Evolutionary conservation across 1,140 invertebrate genomes (phyloP).

Genomic region (Drosophila triauraria): DNA sequence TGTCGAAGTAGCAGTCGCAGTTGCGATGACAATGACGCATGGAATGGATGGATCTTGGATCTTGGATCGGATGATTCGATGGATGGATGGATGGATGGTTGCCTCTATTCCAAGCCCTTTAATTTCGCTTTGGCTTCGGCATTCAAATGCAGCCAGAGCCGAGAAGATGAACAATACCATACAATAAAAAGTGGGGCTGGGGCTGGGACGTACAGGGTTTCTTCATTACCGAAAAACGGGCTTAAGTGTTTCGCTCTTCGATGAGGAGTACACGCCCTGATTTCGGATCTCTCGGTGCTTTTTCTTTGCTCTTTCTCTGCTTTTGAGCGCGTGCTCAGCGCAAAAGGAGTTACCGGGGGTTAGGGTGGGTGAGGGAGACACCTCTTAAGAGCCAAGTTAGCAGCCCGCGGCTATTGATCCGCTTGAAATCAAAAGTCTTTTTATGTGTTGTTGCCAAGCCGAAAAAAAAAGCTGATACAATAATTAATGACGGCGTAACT

Average conservation of each 20-base stretch:
- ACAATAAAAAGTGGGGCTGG: constrained; percentile 21
- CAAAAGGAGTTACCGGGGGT: not conserved
- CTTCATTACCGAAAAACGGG: constrained; percentile 65
- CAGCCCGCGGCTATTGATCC: constrained; percentile 80
- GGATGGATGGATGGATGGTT: constrained; percentile 31
- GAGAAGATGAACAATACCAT: constrained; percentile 65
- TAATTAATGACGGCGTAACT: constrained; percentile 76
- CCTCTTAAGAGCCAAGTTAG: constrained; percentile 58
- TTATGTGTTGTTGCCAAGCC: constrained; percentile 47
- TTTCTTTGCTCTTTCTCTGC: constrained; percentile 9
- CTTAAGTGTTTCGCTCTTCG: constrained; percentile 83
- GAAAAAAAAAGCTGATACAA: constrained; percentile 60
- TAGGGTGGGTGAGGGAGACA: not conserved
- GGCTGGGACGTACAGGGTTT: constrained; percentile 56
- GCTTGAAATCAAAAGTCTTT: constrained; percentile 85
- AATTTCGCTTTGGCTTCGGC: constrained; percentile 67
- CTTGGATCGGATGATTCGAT: constrained; percentile 35
- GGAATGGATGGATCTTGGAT: constrained; percentile 66
- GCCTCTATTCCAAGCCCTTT: constrained; percentile 48
- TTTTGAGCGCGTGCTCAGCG: constrained; percentile 65
- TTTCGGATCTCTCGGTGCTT: constrained; percentile 29
- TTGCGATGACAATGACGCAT: constrained; percentile 78
- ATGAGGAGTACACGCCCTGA: constrained; percentile 83
- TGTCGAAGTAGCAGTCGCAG: constrained; percentile 43
- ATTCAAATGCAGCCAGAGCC: constrained; percentile 74